Percentiles rank a stretch among this genome's conserved stretches.
Conservation (phyloP, 2,113 vertebrate species). For the Gracilinanus agilis region DNA sequence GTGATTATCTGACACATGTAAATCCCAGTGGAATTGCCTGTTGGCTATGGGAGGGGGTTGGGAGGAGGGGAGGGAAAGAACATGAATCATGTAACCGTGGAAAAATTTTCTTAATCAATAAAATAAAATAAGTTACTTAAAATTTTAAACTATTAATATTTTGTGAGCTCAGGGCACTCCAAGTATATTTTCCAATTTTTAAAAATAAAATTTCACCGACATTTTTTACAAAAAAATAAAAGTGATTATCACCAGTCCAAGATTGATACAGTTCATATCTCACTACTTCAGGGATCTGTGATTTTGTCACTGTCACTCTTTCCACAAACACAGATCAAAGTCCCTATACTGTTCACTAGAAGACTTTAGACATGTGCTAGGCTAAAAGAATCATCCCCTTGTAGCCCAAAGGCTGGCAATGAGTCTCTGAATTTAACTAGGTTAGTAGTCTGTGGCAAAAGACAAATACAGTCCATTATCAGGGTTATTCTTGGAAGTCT, state of each 20-base stretch:
- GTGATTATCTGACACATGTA: too few species aligned
- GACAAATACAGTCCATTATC: not conserved
- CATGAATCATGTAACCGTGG: too few species aligned
- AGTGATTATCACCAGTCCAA: not conserved
- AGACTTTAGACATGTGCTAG: not conserved
- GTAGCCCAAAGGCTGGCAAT: not conserved
- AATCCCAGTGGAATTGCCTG: too few species aligned
- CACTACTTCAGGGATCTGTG: not conserved
- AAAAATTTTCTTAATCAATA: too few species aligned
- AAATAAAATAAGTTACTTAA: too few species aligned
- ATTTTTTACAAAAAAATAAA: too few species aligned
- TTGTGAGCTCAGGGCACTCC: too few species aligned
- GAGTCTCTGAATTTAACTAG: not conserved
- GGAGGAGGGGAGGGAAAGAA: too few species aligned
- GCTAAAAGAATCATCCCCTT: not conserved
- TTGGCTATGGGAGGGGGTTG: too few species aligned
- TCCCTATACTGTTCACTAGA: not conserved
- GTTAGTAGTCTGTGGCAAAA: not conserved
- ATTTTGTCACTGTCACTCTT: not conserved
- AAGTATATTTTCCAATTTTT: too few species aligned
- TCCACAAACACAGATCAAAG: not conserved
- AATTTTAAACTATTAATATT: too few species aligned
- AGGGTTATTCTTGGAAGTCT: not conserved
- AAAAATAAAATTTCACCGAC: too few species aligned
- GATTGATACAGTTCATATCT: fast-evolving